Evolutionary conservation across 1,140 invertebrate genomes (phyloP).

Genomic region (Himalopsyche phryganea): DNA sequence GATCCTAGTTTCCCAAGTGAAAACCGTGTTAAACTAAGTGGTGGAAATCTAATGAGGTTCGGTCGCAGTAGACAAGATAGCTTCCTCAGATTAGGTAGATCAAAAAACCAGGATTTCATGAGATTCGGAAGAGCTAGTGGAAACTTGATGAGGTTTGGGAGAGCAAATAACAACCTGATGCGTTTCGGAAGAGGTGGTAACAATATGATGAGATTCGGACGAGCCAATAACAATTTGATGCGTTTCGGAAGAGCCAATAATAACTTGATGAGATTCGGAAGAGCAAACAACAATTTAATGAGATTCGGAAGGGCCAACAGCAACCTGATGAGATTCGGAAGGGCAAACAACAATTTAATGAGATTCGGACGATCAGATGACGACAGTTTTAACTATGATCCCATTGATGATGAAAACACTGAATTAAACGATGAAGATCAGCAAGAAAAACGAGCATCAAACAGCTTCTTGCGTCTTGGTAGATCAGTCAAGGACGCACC

Average conservation of each 20-base stretch:
- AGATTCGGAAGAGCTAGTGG: slow-evolving; percentile 25
- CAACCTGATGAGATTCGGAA: slow-evolving; percentile 23
- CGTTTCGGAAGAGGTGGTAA: slow-evolving; percentile 23
- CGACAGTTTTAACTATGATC: slow-evolving; percentile 22
- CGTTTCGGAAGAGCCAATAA: slow-evolving; percentile 13
- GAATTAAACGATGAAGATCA: slow-evolving; percentile 11
- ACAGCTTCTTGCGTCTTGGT: slow-evolving; percentile 11
- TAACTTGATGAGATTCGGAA: slow-evolving; percentile 31
- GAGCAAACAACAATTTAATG: slow-evolving; percentile 27
- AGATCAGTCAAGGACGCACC: slow-evolving; percentile 8
- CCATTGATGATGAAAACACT: slow-evolving; percentile 6
- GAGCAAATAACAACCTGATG: slow-evolving; percentile 23
- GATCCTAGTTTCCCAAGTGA: slow-evolving; percentile 14
- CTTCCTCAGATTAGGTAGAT: slow-evolving; percentile 24
- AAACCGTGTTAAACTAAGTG: slow-evolving; percentile 14
- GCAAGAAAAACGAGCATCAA: slow-evolving; percentile 1
- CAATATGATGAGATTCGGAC: slow-evolving; percentile 31
- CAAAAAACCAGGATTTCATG: slow-evolving; percentile 23
- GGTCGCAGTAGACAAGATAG: slow-evolving; percentile 15
- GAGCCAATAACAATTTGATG: slow-evolving; percentile 16
- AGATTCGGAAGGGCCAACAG: slow-evolving; percentile 21
- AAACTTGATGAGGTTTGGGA: slow-evolving; percentile 31
- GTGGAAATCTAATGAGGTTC: slow-evolving; percentile 30
- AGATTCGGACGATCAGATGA: slow-evolving; percentile 29
- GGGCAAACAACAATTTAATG: slow-evolving; percentile 24